These are phyloP conservation scores for Acipenser transmontanus DNA, from an alignment of 2,797 vertebrate species.

Conservation along the genomic window DNA sequence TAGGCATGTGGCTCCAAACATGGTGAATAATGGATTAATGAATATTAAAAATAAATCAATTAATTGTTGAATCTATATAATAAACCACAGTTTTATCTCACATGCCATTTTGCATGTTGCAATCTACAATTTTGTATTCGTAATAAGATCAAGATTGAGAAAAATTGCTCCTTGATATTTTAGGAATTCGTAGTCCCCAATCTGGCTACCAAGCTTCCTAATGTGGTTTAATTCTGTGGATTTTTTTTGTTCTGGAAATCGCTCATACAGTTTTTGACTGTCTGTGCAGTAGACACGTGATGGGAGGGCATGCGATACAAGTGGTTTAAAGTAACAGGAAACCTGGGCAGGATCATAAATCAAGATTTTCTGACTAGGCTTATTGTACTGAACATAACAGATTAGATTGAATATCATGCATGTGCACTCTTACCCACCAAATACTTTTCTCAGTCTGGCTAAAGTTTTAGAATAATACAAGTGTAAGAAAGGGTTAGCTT, in stretches of 20 bases:
- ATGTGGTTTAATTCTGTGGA: constrained; percentile 2
- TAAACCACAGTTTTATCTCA: too few species aligned
- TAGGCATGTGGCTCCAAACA: too few species aligned
- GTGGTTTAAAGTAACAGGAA: constrained; percentile 56
- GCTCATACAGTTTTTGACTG: constrained; percentile 16
- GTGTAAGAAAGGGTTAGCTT: constrained; percentile 7
- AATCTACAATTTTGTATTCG: too few species aligned
- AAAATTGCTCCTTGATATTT: too few species aligned
- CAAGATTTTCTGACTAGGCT: constrained; percentile 51
- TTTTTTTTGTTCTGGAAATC: constrained; percentile 22
- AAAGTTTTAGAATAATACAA: constrained; percentile 9
- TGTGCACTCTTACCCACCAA: constrained; percentile 39
- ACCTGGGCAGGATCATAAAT: constrained; percentile 51
- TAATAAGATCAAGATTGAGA: too few species aligned
- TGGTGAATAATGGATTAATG: too few species aligned
- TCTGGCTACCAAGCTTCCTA: neutral
- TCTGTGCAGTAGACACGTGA: constrained; percentile 32
- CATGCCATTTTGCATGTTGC: too few species aligned
- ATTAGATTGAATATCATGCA: constrained; percentile 48
- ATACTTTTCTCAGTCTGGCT: constrained; percentile 10
- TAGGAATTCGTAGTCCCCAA: neutral
- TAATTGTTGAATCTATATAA: too few species aligned
- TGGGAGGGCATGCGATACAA: constrained; percentile 38
- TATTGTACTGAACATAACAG: constrained; percentile 48
- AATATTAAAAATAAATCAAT: too few species aligned